Conservation (phyloP, 2,797 vertebrate species). For the Lerista edwardsae region DNA sequence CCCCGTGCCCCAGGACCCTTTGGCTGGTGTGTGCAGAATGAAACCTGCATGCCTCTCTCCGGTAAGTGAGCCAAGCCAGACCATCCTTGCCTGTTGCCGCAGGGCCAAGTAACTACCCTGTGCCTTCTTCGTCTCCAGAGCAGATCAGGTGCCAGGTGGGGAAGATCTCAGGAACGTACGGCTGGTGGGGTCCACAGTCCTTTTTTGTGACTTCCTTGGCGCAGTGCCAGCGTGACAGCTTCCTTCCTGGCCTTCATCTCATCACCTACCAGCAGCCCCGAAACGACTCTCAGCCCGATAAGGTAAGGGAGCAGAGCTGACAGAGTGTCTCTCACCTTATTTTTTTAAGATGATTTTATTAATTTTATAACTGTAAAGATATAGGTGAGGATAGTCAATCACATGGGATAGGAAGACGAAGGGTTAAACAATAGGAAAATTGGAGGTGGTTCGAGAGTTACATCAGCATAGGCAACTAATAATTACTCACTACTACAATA, state of each 20-base stretch:
- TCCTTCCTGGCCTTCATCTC: constrained; percentile 93
- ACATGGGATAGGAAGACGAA: no score
- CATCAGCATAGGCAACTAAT: no score
- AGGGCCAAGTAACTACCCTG: fast-evolving
- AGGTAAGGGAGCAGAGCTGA: no score
- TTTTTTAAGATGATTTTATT: no score
- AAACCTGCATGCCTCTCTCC: constrained; percentile 89
- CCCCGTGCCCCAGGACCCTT: constrained; percentile 86
- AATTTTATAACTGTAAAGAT: no score
- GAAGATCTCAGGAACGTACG: constrained; percentile 92
- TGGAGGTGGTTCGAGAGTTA: no score
- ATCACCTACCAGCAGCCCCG: constrained; percentile 93
- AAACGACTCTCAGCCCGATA: constrained; percentile 93
- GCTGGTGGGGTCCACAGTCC: constrained; percentile 93
- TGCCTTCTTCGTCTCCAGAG: constrained; percentile 78
- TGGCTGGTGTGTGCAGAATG: constrained; percentile 95
- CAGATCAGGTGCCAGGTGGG: constrained; percentile 89
- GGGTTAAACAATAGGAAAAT: no score
- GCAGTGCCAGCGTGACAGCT: constrained; percentile 89
- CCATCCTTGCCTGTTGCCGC: no score
- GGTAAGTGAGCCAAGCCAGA: constrained; percentile 77
- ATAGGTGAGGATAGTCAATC: no score
- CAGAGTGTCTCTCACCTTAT: no score
- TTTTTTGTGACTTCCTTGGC: constrained; percentile 90
- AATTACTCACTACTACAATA: no score